Percentiles rank a stretch among this genome's conserved stretches.
These are phyloP conservation scores for Amblyraja radiata DNA, from an alignment of 2,797 vertebrate genomes.

Conservation along the genomic window DNA sequence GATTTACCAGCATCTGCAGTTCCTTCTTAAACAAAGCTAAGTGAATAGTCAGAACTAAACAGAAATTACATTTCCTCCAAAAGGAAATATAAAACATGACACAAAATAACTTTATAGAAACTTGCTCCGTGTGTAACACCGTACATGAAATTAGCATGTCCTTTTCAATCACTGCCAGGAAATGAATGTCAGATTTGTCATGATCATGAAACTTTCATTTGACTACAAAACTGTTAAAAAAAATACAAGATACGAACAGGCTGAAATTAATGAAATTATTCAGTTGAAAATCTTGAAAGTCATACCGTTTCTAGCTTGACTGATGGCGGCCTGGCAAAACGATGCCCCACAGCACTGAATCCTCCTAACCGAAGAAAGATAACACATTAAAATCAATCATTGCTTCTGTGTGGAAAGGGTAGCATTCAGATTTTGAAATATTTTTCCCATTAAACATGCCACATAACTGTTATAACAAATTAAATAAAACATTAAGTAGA, in stretches of 20 bases:
- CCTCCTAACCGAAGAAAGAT: slow-evolving; percentile 64
- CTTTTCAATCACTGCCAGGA: not conserved
- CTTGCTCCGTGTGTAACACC: not conserved
- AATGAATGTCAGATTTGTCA: not conserved
- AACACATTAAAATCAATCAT: not conserved
- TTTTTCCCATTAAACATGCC: not conserved
- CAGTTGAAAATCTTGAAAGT: slow-evolving; percentile 46
- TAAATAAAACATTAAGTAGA: not conserved
- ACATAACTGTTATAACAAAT: not conserved
- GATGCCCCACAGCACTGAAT: slow-evolving; percentile 67
- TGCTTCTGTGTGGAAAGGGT: not conserved
- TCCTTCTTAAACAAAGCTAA: not conserved
- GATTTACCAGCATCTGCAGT: no score
- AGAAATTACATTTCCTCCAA: no score
- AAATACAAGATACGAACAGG: not conserved
- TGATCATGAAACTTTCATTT: not conserved
- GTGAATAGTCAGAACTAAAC: not conserved
- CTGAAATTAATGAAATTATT: slow-evolving; percentile 35
- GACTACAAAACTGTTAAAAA: not conserved
- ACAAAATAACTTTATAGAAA: not conserved
- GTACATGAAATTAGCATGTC: not conserved
- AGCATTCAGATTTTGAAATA: not conserved
- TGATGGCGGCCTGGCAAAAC: slow-evolving; percentile 60
- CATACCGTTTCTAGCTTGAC: slow-evolving; percentile 71
- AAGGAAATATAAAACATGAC: not conserved